phyloP scores from a whole-genome alignment of 2,113 vertebrate species.

The Rhinolophus ferrumequinum region DNA sequence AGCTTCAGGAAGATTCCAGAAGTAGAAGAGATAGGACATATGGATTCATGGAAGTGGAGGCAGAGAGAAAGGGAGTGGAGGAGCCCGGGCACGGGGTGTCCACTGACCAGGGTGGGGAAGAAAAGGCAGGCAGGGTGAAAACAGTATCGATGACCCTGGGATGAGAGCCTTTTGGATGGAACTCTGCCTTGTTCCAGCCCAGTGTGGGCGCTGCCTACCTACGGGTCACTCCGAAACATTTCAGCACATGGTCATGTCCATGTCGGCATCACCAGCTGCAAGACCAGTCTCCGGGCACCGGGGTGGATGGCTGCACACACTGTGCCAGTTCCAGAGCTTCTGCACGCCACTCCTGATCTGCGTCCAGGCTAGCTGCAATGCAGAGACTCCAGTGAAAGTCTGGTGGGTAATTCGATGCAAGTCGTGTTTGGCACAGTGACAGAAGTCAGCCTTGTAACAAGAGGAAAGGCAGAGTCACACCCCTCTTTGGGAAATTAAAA shows the following conservation, averaged over 20 bases:
- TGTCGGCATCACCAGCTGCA: accelerated
- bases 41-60: background rate
- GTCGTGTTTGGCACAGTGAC: background rate
- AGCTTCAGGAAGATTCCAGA: too few relatives aligned
- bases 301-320: accelerated
- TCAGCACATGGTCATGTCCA: accelerated
- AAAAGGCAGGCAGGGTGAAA: background rate
- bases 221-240: background rate
- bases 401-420: accelerated
- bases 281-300: accelerated
- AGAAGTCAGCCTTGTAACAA: background rate
- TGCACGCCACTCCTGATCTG: accelerated
- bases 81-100: background rate
- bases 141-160: too few relatives aligned
- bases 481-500: background rate
- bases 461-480: too few relatives aligned
- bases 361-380: accelerated
- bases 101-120: background rate
- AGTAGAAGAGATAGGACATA: background rate
- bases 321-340: accelerated
- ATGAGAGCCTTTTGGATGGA: accelerated
- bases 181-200: background rate
- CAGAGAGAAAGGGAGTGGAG: too few relatives aligned
- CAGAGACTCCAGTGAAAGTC: accelerated
- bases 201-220: background rate